Evolutionary conservation across 2,113 vertebrate species (phyloP).

Genomic region (Suricata suricatta): DNA sequence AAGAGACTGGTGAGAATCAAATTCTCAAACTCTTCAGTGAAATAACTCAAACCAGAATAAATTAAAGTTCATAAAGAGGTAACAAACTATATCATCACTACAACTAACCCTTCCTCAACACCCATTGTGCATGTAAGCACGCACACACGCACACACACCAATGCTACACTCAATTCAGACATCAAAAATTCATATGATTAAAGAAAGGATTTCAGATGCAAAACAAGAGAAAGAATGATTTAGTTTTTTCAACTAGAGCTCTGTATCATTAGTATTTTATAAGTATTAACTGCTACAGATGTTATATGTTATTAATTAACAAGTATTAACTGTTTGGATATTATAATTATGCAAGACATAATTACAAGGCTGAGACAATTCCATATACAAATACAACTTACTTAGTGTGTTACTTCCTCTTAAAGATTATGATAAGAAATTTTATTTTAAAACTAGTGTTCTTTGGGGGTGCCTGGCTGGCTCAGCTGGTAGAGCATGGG

Average conservation of each 20-base stretch:
- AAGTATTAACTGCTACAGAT: background rate
- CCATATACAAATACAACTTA: background rate
- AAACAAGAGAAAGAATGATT: background rate
- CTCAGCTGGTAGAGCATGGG: background rate
- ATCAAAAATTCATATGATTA: background rate
- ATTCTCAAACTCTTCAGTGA: background rate
- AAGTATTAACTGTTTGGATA: background rate
- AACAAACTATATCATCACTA: background rate
- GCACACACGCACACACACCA: background rate
- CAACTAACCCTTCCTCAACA: background rate
- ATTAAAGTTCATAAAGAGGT: background rate
- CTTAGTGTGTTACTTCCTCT: background rate
- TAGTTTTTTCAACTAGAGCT: background rate
- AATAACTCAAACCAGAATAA: conserved; percentile 17
- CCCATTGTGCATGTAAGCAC: background rate
- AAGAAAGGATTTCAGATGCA: background rate
- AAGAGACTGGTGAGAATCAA: background rate
- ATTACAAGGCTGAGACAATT: background rate
- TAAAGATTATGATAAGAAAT: conserved; percentile 5
- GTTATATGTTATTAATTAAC: background rate
- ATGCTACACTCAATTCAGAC: background rate
- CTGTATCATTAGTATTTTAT: background rate
- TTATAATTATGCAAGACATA: background rate
- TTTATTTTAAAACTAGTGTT: background rate
- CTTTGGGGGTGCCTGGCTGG: no score